Evolutionary conservation across 2,888 invertebrate genomes (phyloP).

Genomic region (Lamellibrachia satsuma): DNA sequence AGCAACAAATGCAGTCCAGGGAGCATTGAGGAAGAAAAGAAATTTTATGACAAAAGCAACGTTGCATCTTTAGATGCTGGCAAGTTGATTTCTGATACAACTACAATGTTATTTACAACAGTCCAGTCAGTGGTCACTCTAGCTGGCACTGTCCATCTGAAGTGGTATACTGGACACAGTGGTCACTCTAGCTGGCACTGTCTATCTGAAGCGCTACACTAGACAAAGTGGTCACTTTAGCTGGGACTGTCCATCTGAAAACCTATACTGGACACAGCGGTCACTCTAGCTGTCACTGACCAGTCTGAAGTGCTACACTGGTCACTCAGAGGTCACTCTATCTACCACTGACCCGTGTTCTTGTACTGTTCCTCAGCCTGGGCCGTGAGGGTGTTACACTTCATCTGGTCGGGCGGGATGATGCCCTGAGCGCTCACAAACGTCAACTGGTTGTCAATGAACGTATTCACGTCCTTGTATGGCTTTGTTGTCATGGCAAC

Average conservation of each 20-base stretch:
- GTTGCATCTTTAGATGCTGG: background rate
- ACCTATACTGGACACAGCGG: too few species aligned
- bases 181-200: too few species aligned
- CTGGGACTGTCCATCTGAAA: too few species aligned
- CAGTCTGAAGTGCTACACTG: too few species aligned
- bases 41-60: background rate
- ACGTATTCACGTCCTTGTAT: constrained; percentile 64
- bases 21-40: too few species aligned
- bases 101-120: background rate
- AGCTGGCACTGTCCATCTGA: too few species aligned
- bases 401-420: constrained; percentile 88
- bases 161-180: too few species aligned
- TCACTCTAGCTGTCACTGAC: too few species aligned
- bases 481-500: constrained; percentile 40
- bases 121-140: background rate
- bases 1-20: too few species aligned
- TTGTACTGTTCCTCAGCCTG: constrained; percentile 71
- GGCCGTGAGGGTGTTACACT: constrained; percentile 92
- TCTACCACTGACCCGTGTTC: constrained; percentile 61
- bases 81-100: too few species aligned
- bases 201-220: too few species aligned
- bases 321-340: background rate
- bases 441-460: constrained; percentile 67
- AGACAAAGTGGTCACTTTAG: too few species aligned
- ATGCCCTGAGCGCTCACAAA: constrained; percentile 66